Conservation (phyloP, 1,140 invertebrate genomes). For the Hydropsyche tenuis region DNA sequence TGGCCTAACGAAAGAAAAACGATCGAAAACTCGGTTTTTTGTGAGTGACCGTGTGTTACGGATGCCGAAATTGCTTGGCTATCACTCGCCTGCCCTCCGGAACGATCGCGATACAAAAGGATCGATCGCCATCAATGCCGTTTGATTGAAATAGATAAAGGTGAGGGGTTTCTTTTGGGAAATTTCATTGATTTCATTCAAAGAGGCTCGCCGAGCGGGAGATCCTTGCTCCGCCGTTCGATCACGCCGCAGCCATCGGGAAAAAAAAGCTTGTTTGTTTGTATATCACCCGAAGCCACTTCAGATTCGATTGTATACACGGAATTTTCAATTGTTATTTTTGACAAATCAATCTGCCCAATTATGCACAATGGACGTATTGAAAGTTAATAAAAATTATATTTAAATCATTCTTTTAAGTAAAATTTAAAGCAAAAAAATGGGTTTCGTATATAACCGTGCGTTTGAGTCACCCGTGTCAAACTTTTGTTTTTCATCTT, state of each 20-base stretch:
- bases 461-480: too few species aligned
- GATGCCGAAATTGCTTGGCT: constrained; percentile 28
- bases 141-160: constrained; percentile 48
- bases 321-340: constrained; percentile 44
- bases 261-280: constrained; percentile 35
- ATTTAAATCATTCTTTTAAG: too few species aligned
- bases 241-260: constrained; percentile 10
- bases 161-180: constrained; percentile 39
- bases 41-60: constrained; percentile 29
- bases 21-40: constrained; percentile 9
- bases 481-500: too few species aligned
- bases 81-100: constrained; percentile 9
- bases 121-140: constrained; percentile 44
- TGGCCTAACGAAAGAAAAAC: background rate
- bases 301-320: constrained; percentile 36
- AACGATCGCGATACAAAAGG: constrained; percentile 33
- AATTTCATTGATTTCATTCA: constrained; percentile 48
- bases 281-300: constrained; percentile 26
- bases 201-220: constrained; percentile 10
- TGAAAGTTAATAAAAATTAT: too few species aligned
- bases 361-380: background rate
- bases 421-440: too few species aligned
- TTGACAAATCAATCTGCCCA: constrained; percentile 32
- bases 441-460: too few species aligned
- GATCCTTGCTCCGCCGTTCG: constrained; percentile 9